Evolutionary conservation across 2,888 invertebrate genomes (phyloP).

Genomic region (Meta bourneti): DNA sequence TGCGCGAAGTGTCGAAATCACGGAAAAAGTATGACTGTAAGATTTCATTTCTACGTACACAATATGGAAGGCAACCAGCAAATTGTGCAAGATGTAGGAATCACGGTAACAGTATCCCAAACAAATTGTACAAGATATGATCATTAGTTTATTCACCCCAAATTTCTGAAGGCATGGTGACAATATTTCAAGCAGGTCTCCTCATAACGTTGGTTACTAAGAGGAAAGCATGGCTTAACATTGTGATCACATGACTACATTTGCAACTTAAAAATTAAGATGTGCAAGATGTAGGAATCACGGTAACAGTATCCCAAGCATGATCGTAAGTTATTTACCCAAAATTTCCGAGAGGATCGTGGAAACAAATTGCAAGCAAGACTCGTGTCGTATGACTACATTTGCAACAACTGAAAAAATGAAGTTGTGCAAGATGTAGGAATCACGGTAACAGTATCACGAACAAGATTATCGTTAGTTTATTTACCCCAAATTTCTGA

Average conservation of each 20-base stretch:
- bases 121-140: background rate
- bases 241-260: background rate
- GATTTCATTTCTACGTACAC: background rate
- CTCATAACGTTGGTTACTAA: too few relatives aligned
- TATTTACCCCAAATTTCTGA: background rate
- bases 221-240: too few relatives aligned
- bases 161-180: too few relatives aligned
- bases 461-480: background rate
- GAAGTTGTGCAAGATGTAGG: constrained; percentile 18
- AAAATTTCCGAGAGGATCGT: background rate
- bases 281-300: constrained; percentile 30
- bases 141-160: background rate
- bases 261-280: background rate
- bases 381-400: background rate
- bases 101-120: constrained; percentile 11
- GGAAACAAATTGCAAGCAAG: background rate
- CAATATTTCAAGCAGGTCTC: background rate
- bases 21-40: background rate
- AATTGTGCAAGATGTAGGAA: constrained; percentile 37
- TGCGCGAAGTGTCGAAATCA: background rate
- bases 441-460: constrained; percentile 15
- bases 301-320: background rate
- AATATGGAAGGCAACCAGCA: too few relatives aligned
- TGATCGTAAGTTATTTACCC: too few relatives aligned
- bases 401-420: too few relatives aligned